phyloP scores from a whole-genome alignment of 2,888 invertebrate species.

The Hofmannophila pseudospretella region DNA sequence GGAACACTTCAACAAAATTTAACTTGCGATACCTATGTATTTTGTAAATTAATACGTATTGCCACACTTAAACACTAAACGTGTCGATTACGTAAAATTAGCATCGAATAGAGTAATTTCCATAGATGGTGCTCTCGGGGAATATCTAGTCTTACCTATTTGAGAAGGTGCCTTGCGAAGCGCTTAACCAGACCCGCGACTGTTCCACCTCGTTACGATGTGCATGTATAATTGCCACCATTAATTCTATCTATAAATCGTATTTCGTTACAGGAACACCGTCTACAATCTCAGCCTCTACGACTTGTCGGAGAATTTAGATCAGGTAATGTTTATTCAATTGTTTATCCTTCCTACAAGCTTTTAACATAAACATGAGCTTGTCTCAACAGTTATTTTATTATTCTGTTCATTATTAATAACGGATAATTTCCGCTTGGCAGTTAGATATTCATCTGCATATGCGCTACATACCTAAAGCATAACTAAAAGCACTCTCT shows the following conservation, averaged over 20 bases:
- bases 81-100: constrained; percentile 22
- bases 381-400: too few relatives aligned
- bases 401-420: too few relatives aligned
- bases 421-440: too few relatives aligned
- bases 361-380: too few relatives aligned
- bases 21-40: not conserved
- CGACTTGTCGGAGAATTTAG: constrained; percentile 86
- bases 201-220: constrained; percentile 16
- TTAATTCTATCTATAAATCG: constrained; percentile 13
- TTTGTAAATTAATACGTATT: constrained; percentile 11
- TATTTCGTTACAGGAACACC: constrained; percentile 83
- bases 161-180: constrained; percentile 19
- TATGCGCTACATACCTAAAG: too few relatives aligned
- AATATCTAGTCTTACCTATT: constrained; percentile 21
- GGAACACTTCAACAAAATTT: not conserved
- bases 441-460: too few relatives aligned
- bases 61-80: constrained; percentile 14
- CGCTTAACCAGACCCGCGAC: constrained; percentile 8
- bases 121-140: constrained; percentile 17
- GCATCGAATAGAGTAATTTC: constrained; percentile 21
- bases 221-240: constrained; percentile 21
- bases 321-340: constrained; percentile 77
- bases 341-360: not conserved
- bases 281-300: constrained; percentile 94
- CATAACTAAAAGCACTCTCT: too few relatives aligned